Percentiles rank a stretch among this genome's conserved stretches.
Conservation (phyloP, 2,797 vertebrate genomes). For the Leontopithecus rosalia region DNA sequence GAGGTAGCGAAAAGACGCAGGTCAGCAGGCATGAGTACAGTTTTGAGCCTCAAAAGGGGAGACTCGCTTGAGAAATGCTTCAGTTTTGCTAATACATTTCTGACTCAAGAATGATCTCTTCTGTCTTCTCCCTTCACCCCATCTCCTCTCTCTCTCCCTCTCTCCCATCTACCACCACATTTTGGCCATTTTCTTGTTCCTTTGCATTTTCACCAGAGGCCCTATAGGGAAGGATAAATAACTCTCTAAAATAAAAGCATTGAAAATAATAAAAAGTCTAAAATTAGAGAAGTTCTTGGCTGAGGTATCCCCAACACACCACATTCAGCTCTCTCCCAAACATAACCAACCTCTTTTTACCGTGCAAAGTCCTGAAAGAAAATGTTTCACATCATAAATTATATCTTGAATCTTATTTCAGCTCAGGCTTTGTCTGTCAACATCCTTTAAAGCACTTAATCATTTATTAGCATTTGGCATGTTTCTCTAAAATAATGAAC, state of each 20-base stretch:
- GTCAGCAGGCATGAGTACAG: neutral
- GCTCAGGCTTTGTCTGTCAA: slow-evolving; percentile 64
- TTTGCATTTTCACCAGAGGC: neutral
- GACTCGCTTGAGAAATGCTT: neutral
- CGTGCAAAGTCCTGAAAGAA: slow-evolving; percentile 29
- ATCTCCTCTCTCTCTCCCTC: neutral
- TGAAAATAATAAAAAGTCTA: slow-evolving; percentile 5
- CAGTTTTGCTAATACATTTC: neutral
- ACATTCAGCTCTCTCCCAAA: neutral
- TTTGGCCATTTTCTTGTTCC: neutral
- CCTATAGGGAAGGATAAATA: neutral
- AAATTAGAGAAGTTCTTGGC: slow-evolving; percentile 16
- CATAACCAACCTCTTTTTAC: slow-evolving; percentile 46
- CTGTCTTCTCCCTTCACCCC: neutral
- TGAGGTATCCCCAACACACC: neutral
- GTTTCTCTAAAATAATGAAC: slow-evolving; percentile 74
- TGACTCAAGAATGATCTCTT: neutral
- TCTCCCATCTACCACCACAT: neutral
- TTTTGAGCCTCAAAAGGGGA: neutral
- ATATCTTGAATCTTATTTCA: slow-evolving; percentile 65
- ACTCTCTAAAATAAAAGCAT: neutral
- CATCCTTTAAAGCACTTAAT: slow-evolving; percentile 70
- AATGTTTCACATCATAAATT: slow-evolving; percentile 76
- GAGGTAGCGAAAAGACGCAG: neutral
- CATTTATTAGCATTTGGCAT: slow-evolving; percentile 73